Conservation (phyloP, 2,888 invertebrate species). For the Timandra comae region DNA sequence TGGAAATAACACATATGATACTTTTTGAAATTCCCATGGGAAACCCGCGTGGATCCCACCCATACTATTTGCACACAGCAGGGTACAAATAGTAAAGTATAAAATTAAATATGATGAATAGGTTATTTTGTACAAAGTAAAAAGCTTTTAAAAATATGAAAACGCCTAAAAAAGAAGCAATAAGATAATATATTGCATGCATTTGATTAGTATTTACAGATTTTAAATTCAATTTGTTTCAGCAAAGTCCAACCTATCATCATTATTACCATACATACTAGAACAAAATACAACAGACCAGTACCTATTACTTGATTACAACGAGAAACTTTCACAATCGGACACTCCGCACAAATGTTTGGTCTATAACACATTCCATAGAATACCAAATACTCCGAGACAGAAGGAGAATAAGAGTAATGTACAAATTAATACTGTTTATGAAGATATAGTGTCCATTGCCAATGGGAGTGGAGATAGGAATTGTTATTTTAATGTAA, state of each 20-base stretch:
- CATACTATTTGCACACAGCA: too few relatives aligned
- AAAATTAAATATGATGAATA: too few relatives aligned
- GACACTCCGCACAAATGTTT: conserved; percentile 42
- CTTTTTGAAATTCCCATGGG: too few relatives aligned
- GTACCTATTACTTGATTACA: conserved; percentile 45
- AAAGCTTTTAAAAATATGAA: too few relatives aligned
- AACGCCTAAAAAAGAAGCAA: too few relatives aligned
- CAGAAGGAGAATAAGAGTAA: conserved; percentile 17
- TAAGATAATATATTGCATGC: too few relatives aligned
- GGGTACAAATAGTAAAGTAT: too few relatives aligned
- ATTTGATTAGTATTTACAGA: too few relatives aligned
- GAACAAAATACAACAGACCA: conserved; percentile 35
- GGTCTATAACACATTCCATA: conserved; percentile 50
- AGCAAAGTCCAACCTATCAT: conserved; percentile 34
- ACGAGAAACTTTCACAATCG: conserved; percentile 46
- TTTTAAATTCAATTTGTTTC: too few relatives aligned
- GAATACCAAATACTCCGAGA: conserved; percentile 33
- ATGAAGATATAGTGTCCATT: conserved; percentile 45
- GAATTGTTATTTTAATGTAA: conserved; percentile 42
- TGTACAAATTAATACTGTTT: conserved; percentile 29
- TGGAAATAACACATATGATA: too few relatives aligned
- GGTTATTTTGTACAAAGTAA: too few relatives aligned
- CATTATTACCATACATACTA: conserved; percentile 41
- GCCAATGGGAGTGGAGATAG: conserved; percentile 24
- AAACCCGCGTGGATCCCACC: too few relatives aligned